Evolutionary conservation across 1,140 invertebrate species (phyloP).

Genomic region (Drosophila repletoides): DNA sequence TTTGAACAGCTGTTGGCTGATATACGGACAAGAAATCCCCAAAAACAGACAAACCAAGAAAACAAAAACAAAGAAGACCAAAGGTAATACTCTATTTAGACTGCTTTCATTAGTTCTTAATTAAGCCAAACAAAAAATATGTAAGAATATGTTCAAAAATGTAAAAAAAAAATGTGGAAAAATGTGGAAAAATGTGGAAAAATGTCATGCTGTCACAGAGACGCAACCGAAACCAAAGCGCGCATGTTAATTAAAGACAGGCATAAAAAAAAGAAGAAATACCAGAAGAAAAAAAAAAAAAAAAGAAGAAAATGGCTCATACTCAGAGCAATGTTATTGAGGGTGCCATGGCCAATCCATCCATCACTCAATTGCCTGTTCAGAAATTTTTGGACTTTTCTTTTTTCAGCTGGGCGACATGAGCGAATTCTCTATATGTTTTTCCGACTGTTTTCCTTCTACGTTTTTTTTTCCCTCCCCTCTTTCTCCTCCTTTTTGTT

Average conservation of each 20-base stretch:
- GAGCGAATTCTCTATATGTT: conserved; percentile 27
- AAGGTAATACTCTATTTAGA: conserved; percentile 16
- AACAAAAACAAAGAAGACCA: too few relatives aligned
- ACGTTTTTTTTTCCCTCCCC: neutral
- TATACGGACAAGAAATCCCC: too few relatives aligned
- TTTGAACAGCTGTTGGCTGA: neutral
- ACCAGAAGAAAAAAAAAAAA: conserved; percentile 4
- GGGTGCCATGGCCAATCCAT: conserved; percentile 54
- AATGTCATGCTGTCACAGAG: conserved; percentile 27
- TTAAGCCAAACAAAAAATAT: neutral
- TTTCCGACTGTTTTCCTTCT: conserved; percentile 11
- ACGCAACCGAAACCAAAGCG: conserved; percentile 31
- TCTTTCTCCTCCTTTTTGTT: conserved; percentile 26
- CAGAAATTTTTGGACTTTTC: conserved; percentile 23
- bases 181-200: conserved; percentile 33
- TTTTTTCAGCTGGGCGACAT: conserved; percentile 4
- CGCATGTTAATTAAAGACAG: conserved; percentile 69
- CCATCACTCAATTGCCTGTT: conserved; percentile 73
- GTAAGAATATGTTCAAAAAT: neutral
- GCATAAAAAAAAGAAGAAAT: conserved; percentile 28
- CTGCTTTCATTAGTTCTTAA: neutral
- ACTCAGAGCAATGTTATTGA: conserved; percentile 34
- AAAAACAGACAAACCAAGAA: too few relatives aligned
- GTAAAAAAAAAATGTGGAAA: neutral
- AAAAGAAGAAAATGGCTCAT: conserved; percentile 4